Percentiles rank a stretch among this genome's conserved stretches.
Conservation (phyloP, 1,140 invertebrate genomes). For the Cotesia glomerata region DNA sequence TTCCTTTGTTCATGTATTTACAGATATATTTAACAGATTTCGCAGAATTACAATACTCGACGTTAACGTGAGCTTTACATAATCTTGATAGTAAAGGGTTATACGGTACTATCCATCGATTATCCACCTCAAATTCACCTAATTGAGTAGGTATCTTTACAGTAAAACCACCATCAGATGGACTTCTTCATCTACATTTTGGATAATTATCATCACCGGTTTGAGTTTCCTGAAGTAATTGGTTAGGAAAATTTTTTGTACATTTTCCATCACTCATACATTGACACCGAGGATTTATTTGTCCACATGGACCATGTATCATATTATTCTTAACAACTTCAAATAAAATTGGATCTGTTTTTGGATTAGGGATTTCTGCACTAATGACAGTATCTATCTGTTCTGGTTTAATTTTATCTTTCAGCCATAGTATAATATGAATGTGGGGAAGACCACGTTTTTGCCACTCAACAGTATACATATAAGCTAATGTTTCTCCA, state of each 20-base stretch:
- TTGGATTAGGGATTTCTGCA: constrained; percentile 59
- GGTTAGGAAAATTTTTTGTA: too few species aligned
- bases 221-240: too few species aligned
- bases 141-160: constrained; percentile 8
- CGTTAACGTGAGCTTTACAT: constrained; percentile 54
- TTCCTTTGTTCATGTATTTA: constrained; percentile 50
- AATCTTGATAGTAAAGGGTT: constrained; percentile 63
- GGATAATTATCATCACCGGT: too few species aligned
- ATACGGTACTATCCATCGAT: constrained; percentile 36
- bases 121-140: constrained; percentile 48
- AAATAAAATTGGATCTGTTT: constrained; percentile 48
- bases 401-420: constrained; percentile 46
- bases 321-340: constrained; percentile 54
- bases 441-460: constrained; percentile 61
- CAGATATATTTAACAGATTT: constrained; percentile 28
- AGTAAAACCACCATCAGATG: background rate
- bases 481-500: constrained; percentile 42
- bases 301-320: constrained; percentile 60
- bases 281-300: constrained; percentile 38
- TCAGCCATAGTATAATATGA: constrained; percentile 58
- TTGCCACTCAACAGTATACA: constrained; percentile 61
- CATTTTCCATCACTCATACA: constrained; percentile 47
- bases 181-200: too few species aligned
- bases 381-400: constrained; percentile 55
- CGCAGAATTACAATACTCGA: constrained; percentile 41